Base-by-base conservation (phyloP, 2,113 vertebrate species). In the Elgaria multicarinata region DNA sequence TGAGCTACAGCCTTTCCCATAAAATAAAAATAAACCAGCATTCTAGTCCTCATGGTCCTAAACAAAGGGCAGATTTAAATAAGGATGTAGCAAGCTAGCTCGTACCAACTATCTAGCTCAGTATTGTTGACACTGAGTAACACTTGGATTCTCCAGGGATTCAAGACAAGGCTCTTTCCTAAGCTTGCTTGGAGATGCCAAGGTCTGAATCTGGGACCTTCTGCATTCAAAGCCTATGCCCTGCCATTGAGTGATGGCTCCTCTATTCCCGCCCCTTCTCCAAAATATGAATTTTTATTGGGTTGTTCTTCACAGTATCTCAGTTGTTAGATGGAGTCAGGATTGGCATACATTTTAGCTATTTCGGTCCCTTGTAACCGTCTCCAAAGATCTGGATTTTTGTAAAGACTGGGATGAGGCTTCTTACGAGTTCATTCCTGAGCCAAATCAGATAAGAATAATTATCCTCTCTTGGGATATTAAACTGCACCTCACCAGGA, bases 361-460 rank as follows among this genome's bases (percentile, higher is more conserved):
- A 96, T 96, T 96, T 96, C 95, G 96, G 95, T 93, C 91, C 93
- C 96, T 95, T 92, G 96, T 97, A 96, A 95, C 95, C 97, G 96
- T 87, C 97, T 97, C 97, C 95, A 97, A 97, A 96, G 96, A 96
- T 97, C 96, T 96, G 94, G 94, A 96, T 97, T 96, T 87, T 66
- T 79, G 58, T 95, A 89, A 95, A 96, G 96, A 97, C 97, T 93
- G 95, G 94, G 94, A 95, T 87, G 96, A 95, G 95, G 96, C 97
- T 96, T 95, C 96, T 97, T 96, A 97, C 97, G 97, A 98, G 98
- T 98, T 98, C 97, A 98, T 98, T 98, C 98, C 97, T 97, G 95
- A 97, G 95, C 97, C 97, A 98, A 98, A 98, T 98, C 97, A 98
- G 98, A 98, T 98, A 98, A 98, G 98, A 98, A 98, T 98, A 98